phyloP scores from a whole-genome alignment of 1,140 invertebrate species.

The Drosophila equinoxialis region DNA sequence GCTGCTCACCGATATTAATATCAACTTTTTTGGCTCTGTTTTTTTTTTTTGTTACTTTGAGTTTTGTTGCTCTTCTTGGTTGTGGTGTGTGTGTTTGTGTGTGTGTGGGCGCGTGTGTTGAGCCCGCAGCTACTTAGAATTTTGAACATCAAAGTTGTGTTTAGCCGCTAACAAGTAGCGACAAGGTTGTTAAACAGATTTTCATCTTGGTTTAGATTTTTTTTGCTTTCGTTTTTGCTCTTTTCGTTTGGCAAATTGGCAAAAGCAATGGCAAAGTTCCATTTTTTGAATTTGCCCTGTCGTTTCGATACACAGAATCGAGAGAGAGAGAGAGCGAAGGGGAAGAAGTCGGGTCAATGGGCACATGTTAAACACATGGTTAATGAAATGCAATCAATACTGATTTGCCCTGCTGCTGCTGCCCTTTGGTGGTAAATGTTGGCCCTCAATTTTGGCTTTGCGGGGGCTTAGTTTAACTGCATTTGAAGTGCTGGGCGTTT shows the following conservation, averaged over 20 bases:
- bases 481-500: conserved; percentile 34
- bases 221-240: background rate
- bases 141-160: conserved; percentile 42
- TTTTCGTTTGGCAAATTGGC: background rate
- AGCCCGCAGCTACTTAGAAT: conserved; percentile 50
- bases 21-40: conserved; percentile 45
- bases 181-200: conserved; percentile 62
- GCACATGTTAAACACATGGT: conserved; percentile 10
- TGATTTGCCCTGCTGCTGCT: too few relatives aligned
- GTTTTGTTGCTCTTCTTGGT: background rate
- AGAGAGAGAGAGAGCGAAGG: background rate
- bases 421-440: background rate
- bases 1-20: conserved; percentile 51
- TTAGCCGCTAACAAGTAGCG: conserved; percentile 26
- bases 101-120: conserved; percentile 44
- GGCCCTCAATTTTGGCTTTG: background rate
- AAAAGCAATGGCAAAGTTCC: conserved; percentile 38
- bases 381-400: conserved; percentile 22
- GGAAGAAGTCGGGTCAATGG: background rate
- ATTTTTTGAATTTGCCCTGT: too few relatives aligned
- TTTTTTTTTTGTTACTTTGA: background rate
- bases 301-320: too few relatives aligned
- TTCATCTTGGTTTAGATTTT: conserved; percentile 21
- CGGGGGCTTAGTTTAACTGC: background rate
- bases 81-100: conserved; percentile 20